Evolutionary conservation across 2,888 invertebrate species (phyloP).

Genomic region (Drosophila paranaensis): DNA sequence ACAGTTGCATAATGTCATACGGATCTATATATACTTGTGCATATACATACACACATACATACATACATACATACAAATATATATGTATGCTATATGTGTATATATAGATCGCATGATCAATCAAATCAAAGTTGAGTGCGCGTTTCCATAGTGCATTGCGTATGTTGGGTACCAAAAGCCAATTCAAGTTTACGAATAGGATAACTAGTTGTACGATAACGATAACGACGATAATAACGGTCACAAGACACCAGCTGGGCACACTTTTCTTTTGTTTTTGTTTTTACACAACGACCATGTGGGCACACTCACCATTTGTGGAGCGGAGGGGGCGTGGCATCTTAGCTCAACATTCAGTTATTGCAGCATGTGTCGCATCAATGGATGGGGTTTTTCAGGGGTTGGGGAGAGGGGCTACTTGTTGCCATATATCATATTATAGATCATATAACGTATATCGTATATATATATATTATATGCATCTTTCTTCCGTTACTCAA

Average conservation of each 20-base stretch:
- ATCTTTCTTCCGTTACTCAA: conserved; percentile 17
- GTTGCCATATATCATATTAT: conserved; percentile 5
- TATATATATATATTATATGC: conserved; percentile 11
- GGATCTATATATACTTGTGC: conserved; percentile 27
- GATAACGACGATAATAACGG: conserved; percentile 52
- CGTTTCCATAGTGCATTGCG: conserved; percentile 43
- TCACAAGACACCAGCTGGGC: conserved; percentile 39
- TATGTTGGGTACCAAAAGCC: conserved; percentile 54
- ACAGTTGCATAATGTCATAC: conserved; percentile 28
- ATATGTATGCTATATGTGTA: neutral
- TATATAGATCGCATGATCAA: conserved; percentile 20
- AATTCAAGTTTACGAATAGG: conserved; percentile 53
- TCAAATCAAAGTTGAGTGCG: conserved; percentile 45
- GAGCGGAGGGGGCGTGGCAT: conserved; percentile 43
- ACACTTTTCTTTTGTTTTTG: conserved; percentile 14
- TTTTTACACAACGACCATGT: conserved; percentile 48
- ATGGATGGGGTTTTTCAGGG: conserved; percentile 11
- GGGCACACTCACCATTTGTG: conserved; percentile 55
- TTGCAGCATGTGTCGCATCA: conserved; percentile 52
- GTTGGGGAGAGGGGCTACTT: conserved; percentile 1
- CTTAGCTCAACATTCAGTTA: conserved; percentile 40
- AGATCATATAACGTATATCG: neutral
- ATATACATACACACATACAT: conserved; percentile 7
- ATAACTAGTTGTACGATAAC: conserved; percentile 45
- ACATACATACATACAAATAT: conserved; percentile 5